These are phyloP conservation scores for Hydropsyche tenuis DNA, from an alignment of 1,140 invertebrate genomes.

Conservation along the genomic window DNA sequence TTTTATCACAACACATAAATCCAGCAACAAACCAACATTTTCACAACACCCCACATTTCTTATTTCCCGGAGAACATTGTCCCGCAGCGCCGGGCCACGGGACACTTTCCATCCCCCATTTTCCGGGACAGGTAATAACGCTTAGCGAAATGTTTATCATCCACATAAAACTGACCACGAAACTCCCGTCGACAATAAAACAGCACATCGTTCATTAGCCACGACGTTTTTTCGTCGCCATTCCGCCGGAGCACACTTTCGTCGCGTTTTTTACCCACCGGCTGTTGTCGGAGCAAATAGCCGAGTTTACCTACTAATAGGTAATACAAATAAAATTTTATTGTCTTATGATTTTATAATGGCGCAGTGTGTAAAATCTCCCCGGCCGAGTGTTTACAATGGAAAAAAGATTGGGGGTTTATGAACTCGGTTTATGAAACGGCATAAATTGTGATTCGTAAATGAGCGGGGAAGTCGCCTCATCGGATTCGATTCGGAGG, in stretches of 20 bases:
- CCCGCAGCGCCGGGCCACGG: neutral
- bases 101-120: neutral
- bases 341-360: conserved; percentile 51
- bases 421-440: conserved; percentile 49
- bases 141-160: conserved; percentile 32
- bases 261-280: too few species aligned
- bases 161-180: conserved; percentile 31
- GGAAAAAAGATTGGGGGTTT: conserved; percentile 45
- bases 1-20: too few species aligned
- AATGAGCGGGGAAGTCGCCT: conserved; percentile 11
- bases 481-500: conserved; percentile 8
- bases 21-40: too few species aligned
- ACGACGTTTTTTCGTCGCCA: neutral
- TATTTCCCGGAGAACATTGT: neutral
- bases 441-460: conserved; percentile 47
- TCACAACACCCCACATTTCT: neutral
- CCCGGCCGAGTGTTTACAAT: conserved; percentile 36
- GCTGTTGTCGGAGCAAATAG: conserved; percentile 43
- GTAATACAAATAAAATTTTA: conserved; percentile 51
- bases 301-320: conserved; percentile 49
- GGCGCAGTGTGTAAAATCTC: conserved; percentile 47
- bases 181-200: conserved; percentile 34
- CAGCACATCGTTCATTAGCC: conserved; percentile 33
- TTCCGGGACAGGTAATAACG: neutral
- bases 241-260: neutral